Percentiles rank a stretch among this genome's conserved stretches.
Evolutionary conservation across 1,140 invertebrate genomes (phyloP).

Genomic region (Lineus longissimus): DNA sequence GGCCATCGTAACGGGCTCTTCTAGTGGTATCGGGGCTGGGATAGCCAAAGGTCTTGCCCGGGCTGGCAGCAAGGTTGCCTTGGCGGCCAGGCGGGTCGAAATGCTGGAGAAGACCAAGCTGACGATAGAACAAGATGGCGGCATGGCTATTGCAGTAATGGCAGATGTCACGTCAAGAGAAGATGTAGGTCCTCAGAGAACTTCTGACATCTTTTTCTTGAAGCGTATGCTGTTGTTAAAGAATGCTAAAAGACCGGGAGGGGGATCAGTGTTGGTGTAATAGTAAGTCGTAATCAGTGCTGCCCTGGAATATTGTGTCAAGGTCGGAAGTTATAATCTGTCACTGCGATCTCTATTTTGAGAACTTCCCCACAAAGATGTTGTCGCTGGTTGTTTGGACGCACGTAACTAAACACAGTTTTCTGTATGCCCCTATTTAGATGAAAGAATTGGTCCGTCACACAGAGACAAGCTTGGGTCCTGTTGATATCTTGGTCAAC

Average conservation of each 20-base stretch:
- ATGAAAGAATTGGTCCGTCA: conserved; percentile 40
- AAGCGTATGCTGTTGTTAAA: no score
- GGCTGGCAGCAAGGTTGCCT: conserved; percentile 69
- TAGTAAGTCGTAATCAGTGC: no score
- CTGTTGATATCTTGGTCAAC: conserved; percentile 55
- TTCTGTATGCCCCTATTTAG: conserved; percentile 20
- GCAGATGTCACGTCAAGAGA: conserved; percentile 44
- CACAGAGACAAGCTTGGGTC: conserved; percentile 46
- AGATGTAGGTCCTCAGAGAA: conserved; percentile 28
- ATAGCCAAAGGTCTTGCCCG: conserved; percentile 69
- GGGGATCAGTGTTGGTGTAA: no score
- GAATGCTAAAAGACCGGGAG: no score
- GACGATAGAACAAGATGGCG: conserved; percentile 61
- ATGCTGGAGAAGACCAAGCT: conserved; percentile 70
- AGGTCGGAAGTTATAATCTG: no score
- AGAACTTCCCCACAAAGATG: no score
- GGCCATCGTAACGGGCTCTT: conserved; percentile 72
- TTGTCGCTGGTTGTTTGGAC: no score
- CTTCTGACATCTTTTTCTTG: no score
- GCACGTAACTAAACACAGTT: no score
- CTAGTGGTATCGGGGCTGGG: conserved; percentile 82
- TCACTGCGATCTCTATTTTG: no score
- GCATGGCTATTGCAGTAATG: conserved; percentile 38
- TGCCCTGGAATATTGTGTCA: no score
- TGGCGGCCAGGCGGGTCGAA: conserved; percentile 69